Evolutionary conservation across 2,888 invertebrate genomes (phyloP), one percentile per base, ranked within the genome.

Genomic region (Nemoura dubitans): DNA sequence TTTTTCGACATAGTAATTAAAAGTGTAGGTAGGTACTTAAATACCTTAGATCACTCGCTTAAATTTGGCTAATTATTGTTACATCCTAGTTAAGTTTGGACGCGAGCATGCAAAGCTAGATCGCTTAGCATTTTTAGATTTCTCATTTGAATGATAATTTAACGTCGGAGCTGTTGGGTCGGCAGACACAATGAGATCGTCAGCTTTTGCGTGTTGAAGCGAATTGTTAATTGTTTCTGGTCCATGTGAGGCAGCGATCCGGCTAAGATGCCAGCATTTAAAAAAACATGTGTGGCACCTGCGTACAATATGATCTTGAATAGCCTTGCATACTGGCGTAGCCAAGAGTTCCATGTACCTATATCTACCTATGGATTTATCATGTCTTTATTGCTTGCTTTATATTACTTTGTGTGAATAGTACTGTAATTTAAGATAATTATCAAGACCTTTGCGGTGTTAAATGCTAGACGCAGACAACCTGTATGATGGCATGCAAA

Each of bases 381-480:
- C 16, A 16, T 21, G 59, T 59, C 59, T 59, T 59, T 59, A 59
- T 59, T 59, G 21, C 59, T 59, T 7, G 16, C 59, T 59, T 59
- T 59, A 7, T 59, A 59, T 59, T 3, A 59, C 59, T 36, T 36
- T 36, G 59, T 59, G 59, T 59, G 59, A 1, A 59, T 59, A 21
- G 59, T 59, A 21, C 59, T 59, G 59, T 59, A 59, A 59, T 59
- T 36, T 59, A 59, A 59, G 59, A 59, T 59, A 59, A 59, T 59
- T 59, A 59, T 59, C 59, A 7, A 59, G 59, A 59, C 59, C 21
- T 59, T 10, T 59, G 21, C 14, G 59, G 21, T 59, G 59, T 1
- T 59, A 59, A 59, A 59, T 21, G 59, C 59, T 59, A 59, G 59
- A 59, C 14, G 16, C 21, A 59, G 59, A 21, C 59, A 59, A 21